Evolutionary conservation across 2,113 vertebrate species (phyloP), one percentile per base, ranked within the genome.

Genomic region (Muntiacus reevesi): DNA sequence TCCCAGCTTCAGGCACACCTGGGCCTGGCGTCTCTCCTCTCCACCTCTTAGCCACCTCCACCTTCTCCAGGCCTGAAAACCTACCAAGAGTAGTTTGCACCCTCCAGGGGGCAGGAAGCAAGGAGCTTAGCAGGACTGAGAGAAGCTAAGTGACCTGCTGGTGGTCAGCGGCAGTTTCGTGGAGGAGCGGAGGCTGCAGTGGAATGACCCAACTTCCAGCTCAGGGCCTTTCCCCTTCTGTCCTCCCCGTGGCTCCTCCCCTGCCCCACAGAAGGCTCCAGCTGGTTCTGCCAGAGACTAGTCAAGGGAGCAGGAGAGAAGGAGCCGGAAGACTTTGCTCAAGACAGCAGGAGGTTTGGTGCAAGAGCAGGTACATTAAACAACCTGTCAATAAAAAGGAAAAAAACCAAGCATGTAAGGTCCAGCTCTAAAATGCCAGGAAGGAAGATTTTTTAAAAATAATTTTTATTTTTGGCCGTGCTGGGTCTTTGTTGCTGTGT

Each of bases 101-200:
- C 33, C 25, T 54, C 2, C 71, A 40, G 57, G 10, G 50, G 84
- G 21, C 55, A 71, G 82, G 60, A 50, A 50, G 52, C 74, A 45
- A 67, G 55, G 40, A 40, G 3, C 47, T 52, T 27, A 60, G 7
- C 28, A 14, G 71, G 19, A 43, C 3, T 16, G 17, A 23, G 59
- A 78, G 84, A 57, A 47, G 33, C 43, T 4, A 3, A 36, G 79
- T 30, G 45, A 50, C 47, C 81, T 19, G 13, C 2, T 11, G 19
- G 0, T 0, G n/a, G 36, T n/a, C 33, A 36, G n/a, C 7, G 9
- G 52, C 74, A 83, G 54, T 16, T 30, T 27, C 12, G 2, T 21
- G 2, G 82, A 67, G 23, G 16, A 27, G 74, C 47, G 7, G 50
- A 40, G 74, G 16, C 52, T 36, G 2, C 33, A 40, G 13, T 3